Conservation (phyloP, 2,797 vertebrate genomes). For the Cyclopterus lumpus region DNA sequence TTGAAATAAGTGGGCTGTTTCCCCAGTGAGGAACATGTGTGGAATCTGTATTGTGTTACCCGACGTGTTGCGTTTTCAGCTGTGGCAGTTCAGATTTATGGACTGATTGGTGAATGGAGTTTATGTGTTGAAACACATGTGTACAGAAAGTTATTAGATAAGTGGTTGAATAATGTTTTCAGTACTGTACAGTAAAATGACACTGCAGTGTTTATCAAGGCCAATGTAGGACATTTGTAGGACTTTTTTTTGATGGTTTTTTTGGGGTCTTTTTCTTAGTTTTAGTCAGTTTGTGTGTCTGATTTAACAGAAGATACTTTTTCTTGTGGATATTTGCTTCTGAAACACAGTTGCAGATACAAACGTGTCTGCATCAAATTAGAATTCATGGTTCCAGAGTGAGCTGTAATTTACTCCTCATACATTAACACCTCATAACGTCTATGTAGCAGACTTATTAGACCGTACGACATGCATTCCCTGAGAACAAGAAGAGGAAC, state of each 20-base stretch:
- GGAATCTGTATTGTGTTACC: conserved; percentile 37
- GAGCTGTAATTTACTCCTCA: conserved; percentile 22
- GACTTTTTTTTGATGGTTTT: no score
- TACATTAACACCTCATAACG: conserved; percentile 16
- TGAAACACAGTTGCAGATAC: not conserved
- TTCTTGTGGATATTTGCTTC: not conserved
- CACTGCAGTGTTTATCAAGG: not conserved
- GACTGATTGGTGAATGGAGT: conserved; percentile 13
- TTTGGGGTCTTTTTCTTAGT: not conserved
- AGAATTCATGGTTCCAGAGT: conserved; percentile 6
- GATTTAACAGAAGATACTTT: not conserved
- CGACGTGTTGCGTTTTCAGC: conserved; percentile 32
- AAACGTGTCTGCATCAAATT: not conserved
- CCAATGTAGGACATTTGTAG: not conserved
- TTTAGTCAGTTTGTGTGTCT: not conserved
- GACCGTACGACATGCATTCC: conserved; percentile 17
- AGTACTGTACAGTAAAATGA: not conserved
- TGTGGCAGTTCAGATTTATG: conserved; percentile 31
- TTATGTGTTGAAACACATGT: conserved; percentile 5
- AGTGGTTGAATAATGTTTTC: not conserved
- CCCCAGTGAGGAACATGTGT: conserved; percentile 31
- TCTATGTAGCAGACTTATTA: conserved; percentile 2
- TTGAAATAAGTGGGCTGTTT: conserved; percentile 25
- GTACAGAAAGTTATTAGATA: conserved; percentile 2
- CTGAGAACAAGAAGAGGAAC: conserved; percentile 35